These are phyloP conservation scores for Odontamblyopus rebecca DNA, from an alignment of 2,797 vertebrate species.

Conservation along the genomic window DNA sequence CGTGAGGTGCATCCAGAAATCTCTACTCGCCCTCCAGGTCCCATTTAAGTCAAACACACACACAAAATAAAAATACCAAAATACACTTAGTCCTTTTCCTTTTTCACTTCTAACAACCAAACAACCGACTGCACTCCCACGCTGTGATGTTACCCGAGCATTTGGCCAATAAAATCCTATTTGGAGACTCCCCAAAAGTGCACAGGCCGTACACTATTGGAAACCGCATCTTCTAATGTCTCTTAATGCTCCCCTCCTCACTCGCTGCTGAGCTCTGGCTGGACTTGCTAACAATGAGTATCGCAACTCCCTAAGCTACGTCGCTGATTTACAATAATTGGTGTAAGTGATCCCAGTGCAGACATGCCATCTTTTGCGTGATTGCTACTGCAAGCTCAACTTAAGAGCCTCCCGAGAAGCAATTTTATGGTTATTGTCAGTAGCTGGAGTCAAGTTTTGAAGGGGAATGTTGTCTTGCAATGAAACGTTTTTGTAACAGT, in stretches of 20 bases:
- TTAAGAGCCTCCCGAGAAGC: conserved; percentile 9
- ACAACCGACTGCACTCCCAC: conserved; percentile 55
- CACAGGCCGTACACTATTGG: conserved; percentile 43
- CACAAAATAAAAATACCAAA: conserved; percentile 11
- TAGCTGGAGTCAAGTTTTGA: conserved; percentile 12
- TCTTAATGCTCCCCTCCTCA: conserved; percentile 42
- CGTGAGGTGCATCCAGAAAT: conserved; percentile 54
- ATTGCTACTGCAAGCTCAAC: conserved; percentile 17
- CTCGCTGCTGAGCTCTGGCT: conserved; percentile 4
- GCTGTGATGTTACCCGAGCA: conserved; percentile 49
- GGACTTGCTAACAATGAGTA: conserved; percentile 24
- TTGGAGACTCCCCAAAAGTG: conserved; percentile 49
- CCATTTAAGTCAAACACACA: conserved; percentile 2
- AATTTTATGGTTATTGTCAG: conserved; percentile 19
- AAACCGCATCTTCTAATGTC: conserved; percentile 41
- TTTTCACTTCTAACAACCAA: conserved; percentile 47
- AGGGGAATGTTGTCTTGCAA: neutral
- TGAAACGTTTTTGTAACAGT: neutral
- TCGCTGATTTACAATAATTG: conserved; percentile 46
- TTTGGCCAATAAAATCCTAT: conserved; percentile 57
- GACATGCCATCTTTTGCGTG: conserved; percentile 19
- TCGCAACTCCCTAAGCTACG: conserved; percentile 25
- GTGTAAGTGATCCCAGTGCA: conserved; percentile 19
- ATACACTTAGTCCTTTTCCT: conserved; percentile 32
- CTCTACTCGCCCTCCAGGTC: conserved; percentile 48